These are phyloP conservation scores for Xenopus borealis DNA, from an alignment of 2,113 vertebrate genomes.

Conservation along the genomic window DNA sequence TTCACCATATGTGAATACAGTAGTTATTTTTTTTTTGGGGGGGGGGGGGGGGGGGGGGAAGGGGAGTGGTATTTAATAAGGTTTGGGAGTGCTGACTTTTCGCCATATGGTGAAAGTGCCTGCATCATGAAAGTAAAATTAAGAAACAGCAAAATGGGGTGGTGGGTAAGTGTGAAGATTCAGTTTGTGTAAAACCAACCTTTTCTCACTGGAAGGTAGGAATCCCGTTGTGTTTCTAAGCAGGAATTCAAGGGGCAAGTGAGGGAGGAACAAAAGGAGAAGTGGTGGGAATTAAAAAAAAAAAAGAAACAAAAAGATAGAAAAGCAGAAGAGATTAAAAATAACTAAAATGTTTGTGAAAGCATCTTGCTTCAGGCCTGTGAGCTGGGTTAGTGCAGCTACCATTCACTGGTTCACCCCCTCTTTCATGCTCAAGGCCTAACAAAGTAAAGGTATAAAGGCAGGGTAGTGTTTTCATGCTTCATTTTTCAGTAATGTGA, in stretches of 20 bases:
- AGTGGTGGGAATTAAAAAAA: constrained; percentile 53
- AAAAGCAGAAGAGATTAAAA: constrained; percentile 78
- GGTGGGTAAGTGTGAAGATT: constrained; percentile 55
- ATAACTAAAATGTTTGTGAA: constrained; percentile 45
- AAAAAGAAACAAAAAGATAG: constrained; percentile 68
- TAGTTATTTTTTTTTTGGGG: too few species aligned
- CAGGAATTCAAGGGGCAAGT: constrained; percentile 65
- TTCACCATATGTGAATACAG: too few species aligned
- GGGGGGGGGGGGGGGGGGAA: too few species aligned
- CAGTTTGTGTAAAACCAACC: constrained; percentile 86
- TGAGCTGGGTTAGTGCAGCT: constrained; percentile 4
- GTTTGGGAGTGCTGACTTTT: too few species aligned
- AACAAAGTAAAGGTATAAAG: background rate
- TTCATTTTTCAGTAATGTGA: background rate
- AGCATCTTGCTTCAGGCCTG: background rate
- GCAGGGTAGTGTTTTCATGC: background rate
- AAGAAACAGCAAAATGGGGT: constrained; percentile 49
- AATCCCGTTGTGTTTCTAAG: constrained; percentile 90
- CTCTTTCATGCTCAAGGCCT: too few species aligned
- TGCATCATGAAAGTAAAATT: constrained; percentile 57
- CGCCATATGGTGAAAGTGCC: constrained; percentile 48
- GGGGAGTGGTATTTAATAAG: too few species aligned
- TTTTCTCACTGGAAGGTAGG: constrained; percentile 96
- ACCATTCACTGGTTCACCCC: background rate
- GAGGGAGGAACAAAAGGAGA: constrained; percentile 65